These are phyloP conservation scores for Agapetus fuscipes DNA, from an alignment of 2,888 invertebrate species.

Conservation along the genomic window DNA sequence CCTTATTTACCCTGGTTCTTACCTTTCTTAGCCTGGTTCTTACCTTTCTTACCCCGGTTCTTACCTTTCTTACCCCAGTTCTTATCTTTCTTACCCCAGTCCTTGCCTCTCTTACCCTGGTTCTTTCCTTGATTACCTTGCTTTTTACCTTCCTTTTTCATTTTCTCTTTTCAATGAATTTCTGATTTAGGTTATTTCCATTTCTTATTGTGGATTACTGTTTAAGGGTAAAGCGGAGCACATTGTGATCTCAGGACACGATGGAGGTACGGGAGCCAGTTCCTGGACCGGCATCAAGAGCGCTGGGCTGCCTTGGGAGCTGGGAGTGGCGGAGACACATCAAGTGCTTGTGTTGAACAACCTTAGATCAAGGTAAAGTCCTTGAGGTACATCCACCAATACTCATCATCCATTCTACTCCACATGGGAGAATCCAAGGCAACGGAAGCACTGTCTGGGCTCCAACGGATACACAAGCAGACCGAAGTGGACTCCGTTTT, in stretches of 20 bases:
- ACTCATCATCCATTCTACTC: neutral
- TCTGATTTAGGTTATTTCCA: slow-evolving; percentile 6
- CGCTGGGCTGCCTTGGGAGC: slow-evolving; percentile 97
- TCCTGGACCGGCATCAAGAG: slow-evolving; percentile 99
- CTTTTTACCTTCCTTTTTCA: no score
- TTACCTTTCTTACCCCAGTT: no score
- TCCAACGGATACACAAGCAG: no score
- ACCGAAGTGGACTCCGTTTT: neutral
- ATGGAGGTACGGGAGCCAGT: slow-evolving; percentile 98
- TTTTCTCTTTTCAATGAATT: neutral
- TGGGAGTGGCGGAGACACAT: slow-evolving; percentile 97
- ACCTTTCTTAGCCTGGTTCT: no score
- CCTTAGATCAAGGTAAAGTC: slow-evolving; percentile 65
- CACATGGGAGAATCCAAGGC: no score
- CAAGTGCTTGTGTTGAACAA: slow-evolving; percentile 93
- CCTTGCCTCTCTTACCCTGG: no score
- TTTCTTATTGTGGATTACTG: no score
- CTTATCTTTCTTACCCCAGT: no score
- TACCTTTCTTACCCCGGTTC: no score
- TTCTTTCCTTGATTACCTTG: no score
- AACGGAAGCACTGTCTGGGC: no score
- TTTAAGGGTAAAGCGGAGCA: slow-evolving; percentile 96
- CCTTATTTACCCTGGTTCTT: no score
- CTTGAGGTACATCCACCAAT: slow-evolving; percentile 23
- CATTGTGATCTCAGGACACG: slow-evolving; percentile 97